Conservation (phyloP, 2,113 vertebrate species). For the Solea senegalensis region DNA sequence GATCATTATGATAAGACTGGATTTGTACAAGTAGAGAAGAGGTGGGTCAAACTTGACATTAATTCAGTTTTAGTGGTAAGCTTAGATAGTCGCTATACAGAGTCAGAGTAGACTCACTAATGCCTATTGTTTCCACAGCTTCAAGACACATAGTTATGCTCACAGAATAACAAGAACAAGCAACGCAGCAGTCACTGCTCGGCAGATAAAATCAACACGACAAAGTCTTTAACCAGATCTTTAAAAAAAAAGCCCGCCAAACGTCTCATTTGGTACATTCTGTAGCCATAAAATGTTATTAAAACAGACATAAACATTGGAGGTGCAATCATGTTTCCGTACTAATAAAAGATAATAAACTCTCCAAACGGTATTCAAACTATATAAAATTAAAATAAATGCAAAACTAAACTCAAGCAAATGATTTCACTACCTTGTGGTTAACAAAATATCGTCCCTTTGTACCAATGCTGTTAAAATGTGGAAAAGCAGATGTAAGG, state of each 20-base stretch:
- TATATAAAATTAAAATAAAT: constrained; percentile 44
- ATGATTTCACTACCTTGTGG: constrained; percentile 16
- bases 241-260: not conserved
- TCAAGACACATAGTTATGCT: not conserved
- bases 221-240: not conserved
- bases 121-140: constrained; percentile 14
- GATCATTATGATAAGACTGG: constrained; percentile 14
- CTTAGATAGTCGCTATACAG: not conserved
- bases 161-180: not conserved
- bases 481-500: constrained; percentile 3
- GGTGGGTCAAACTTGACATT: constrained; percentile 12
- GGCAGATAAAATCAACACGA: not conserved
- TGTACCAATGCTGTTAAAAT: constrained; percentile 30
- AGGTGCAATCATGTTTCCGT: constrained; percentile 45
- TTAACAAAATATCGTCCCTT: constrained; percentile 38
- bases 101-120: not conserved
- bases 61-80: constrained; percentile 16
- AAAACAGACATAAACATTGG: constrained; percentile 22
- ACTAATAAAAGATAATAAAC: constrained; percentile 25
- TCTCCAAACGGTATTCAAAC: constrained; percentile 29
- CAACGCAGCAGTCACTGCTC: constrained; percentile 12
- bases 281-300: constrained; percentile 12
- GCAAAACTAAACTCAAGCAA: constrained; percentile 55
- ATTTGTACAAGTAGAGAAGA: constrained; percentile 10
- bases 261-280: constrained; percentile 42